Base-by-base conservation (phyloP, 2,888 invertebrate genomes). In the Lochmaea capreae region DNA sequence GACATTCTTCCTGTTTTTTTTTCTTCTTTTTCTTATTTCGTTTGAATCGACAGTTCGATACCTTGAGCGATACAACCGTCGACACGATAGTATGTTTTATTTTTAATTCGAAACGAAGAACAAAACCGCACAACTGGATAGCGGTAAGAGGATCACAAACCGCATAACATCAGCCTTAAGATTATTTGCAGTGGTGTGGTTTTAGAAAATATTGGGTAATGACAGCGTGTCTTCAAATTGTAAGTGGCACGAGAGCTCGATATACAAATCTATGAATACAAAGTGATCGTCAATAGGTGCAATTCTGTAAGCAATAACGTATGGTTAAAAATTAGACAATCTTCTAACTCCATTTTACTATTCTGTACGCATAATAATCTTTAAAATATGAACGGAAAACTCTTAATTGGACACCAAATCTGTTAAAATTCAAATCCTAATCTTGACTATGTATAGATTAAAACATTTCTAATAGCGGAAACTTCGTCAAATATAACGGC, bases 31-130 rank as follows among this genome's bases (percentile, higher is more conserved):
- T 68, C 46, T 54, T 71, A 67, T 71, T 77, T 76, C 62, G 71
- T 73, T 73, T 71, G 77, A 77, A 75, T 77, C 66, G 76, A 66
- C 74, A 76, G 73, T 76, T 73, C 74, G 68, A 72, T 76, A 76
- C 76, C 75, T 71, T 65, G 54, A 75, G 76, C 75, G 58, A 52
- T 77, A 69, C 66, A 74, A 74, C 67, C 61, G 71, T 74, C 68
- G 75, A 76, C 69, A 67, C 67, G 72, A 73, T 72, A 70, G 72
- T 71, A 76, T 79, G 16, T 78, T 77, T 73, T 75, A 69, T 72
- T 73, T 77, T 77, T 76, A 76, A 78, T 76, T 76, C 39, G 61
- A 68, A 52, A 6, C 33, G 33, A 71, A 70, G 58, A 74, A 74
- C 54, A 58, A 57, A 71, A 65, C 66, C 26, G 46, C 54, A 67